These are phyloP conservation scores for Cromileptes altivelis DNA, from an alignment of 2,113 vertebrate species.

Conservation along the genomic window DNA sequence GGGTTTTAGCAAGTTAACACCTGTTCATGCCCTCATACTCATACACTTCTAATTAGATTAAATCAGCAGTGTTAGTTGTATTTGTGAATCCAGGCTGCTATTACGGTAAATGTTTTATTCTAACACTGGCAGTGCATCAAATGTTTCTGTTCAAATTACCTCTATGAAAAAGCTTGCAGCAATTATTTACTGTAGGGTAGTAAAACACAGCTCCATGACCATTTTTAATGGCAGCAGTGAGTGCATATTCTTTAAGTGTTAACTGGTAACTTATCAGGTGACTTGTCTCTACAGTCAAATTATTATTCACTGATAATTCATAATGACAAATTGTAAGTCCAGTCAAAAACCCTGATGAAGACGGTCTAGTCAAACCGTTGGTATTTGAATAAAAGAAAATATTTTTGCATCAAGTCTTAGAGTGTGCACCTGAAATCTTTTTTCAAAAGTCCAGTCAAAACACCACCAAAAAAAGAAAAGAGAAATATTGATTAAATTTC, in stretches of 20 bases:
- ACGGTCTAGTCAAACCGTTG: no score
- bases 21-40: constrained; percentile 74
- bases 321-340: not conserved
- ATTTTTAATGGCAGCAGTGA: not conserved
- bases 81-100: not conserved
- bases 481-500: no score
- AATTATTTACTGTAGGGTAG: not conserved
- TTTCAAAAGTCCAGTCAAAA: not conserved
- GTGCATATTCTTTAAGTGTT: not conserved
- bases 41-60: constrained; percentile 48
- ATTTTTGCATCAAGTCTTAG: no score
- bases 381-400: no score
- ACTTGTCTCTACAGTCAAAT: not conserved
- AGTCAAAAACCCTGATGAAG: no score
- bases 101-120: not conserved
- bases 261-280: not conserved
- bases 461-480: no score
- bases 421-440: no score
- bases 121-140: not conserved
- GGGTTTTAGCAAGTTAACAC: constrained; percentile 73
- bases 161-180: not conserved
- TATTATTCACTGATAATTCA: not conserved
- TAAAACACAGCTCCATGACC: not conserved
- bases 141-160: not conserved
- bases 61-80: not conserved